Evolutionary conservation across 2,113 vertebrate species (phyloP).

Genomic region (Myrmecophaga tridactyla): DNA sequence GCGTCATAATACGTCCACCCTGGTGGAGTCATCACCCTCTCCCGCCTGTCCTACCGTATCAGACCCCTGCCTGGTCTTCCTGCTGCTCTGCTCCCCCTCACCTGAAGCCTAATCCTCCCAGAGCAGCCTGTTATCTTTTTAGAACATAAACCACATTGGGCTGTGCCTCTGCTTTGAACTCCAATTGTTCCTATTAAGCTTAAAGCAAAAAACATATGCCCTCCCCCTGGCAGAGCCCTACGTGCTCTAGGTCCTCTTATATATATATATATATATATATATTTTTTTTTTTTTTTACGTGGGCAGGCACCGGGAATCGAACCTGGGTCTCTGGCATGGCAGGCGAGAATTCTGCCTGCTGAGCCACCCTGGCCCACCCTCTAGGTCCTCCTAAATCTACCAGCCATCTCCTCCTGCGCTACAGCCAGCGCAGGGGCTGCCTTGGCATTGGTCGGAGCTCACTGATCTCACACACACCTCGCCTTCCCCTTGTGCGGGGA

Average conservation of each 20-base stretch:
- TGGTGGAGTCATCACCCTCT: not conserved
- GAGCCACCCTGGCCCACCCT: no score
- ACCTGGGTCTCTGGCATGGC: no score
- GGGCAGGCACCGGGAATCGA: no score
- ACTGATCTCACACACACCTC: fast-evolving
- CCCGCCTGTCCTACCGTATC: not conserved
- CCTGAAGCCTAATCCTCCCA: not conserved
- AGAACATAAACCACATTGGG: not conserved
- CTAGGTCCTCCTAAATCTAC: not conserved
- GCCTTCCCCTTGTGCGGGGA: not conserved
- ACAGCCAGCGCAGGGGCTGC: not conserved
- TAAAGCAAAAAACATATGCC: not conserved
- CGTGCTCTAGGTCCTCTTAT: not conserved
- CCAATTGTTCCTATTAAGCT: not conserved
- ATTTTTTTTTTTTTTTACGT: no score
- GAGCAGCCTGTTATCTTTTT: not conserved
- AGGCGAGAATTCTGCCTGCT: no score
- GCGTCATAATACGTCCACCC: not conserved
- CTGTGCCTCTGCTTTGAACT: not conserved
- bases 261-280: no score
- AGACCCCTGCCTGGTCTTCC: not conserved
- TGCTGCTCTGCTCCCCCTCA: not conserved
- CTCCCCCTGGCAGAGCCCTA: not conserved
- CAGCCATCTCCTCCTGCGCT: not conserved
- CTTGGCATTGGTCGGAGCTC: no score